A percentile compares a stretch with the other conserved stretches of the same genome.
Evolutionary conservation across 2,888 invertebrate species (phyloP).

Genomic region (Dolomedes plantarius): DNA sequence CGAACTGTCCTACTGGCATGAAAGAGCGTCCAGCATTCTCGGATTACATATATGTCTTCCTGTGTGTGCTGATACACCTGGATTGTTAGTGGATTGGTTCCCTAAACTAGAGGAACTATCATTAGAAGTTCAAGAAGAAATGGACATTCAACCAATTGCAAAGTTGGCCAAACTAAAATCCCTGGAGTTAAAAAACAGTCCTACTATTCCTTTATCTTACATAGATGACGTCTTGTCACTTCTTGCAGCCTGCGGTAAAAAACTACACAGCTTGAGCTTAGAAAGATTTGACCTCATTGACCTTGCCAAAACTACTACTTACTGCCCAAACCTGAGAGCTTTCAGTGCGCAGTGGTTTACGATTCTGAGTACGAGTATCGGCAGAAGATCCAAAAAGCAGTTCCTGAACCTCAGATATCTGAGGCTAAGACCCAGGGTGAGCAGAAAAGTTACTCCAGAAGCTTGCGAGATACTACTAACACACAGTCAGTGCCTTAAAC

Average conservation of each 20-base stretch:
- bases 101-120: constrained; percentile 71
- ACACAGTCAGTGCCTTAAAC: constrained; percentile 67
- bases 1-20: constrained; percentile 37
- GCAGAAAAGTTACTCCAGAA: constrained; percentile 71
- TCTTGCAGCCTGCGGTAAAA: constrained; percentile 68
- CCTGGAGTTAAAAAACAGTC: constrained; percentile 72
- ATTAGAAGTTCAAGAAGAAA: constrained; percentile 73
- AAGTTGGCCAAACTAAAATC: constrained; percentile 46
- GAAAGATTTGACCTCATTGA: constrained; percentile 73
- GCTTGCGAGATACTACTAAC: constrained; percentile 71
- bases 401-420: constrained; percentile 72
- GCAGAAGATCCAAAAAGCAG: constrained; percentile 50
- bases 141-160: constrained; percentile 69
- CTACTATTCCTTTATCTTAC: constrained; percentile 71
- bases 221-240: constrained; percentile 72
- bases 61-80: constrained; percentile 70
- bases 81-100: constrained; percentile 70
- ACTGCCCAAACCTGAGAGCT: constrained; percentile 73
- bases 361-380: constrained; percentile 60
- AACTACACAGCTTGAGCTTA: constrained; percentile 69
- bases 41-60: constrained; percentile 71
- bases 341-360: constrained; percentile 74
- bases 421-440: constrained; percentile 72
- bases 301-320: constrained; percentile 70
- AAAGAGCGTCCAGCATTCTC: constrained; percentile 53